Percentiles rank a stretch among this genome's conserved stretches.
These are phyloP conservation scores for Pogonognathellus flavescens DNA, from an alignment of 1,140 invertebrate species.

Conservation along the genomic window DNA sequence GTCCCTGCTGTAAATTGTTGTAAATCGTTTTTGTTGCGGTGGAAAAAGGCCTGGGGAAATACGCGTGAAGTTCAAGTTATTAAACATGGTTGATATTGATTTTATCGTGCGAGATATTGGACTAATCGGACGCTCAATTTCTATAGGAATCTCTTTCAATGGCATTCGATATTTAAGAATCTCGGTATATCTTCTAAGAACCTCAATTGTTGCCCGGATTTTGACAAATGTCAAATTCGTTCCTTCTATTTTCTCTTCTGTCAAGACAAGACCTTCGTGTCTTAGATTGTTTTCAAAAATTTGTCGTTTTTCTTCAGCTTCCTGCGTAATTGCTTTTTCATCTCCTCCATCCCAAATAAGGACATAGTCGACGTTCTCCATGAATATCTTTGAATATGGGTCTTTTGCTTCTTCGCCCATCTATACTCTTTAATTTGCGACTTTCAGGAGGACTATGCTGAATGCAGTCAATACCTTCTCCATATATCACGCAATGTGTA, in stretches of 20 bases:
- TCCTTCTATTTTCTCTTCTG: constrained; percentile 67
- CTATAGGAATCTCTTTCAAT: constrained; percentile 85
- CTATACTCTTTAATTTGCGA: too few relatives aligned
- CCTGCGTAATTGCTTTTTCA: constrained; percentile 35
- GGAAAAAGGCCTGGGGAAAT: too few relatives aligned
- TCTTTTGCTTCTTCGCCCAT: too few relatives aligned
- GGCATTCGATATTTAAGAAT: constrained; percentile 94
- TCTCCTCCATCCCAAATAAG: constrained; percentile 69
- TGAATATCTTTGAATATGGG: too few relatives aligned
- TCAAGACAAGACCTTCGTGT: constrained; percentile 70
- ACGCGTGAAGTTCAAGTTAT: too few relatives aligned
- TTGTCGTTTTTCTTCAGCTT: constrained; percentile 65
- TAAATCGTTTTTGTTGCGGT: too few relatives aligned
- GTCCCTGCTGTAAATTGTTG: too few relatives aligned
- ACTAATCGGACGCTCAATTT: constrained; percentile 75
- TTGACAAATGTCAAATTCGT: constrained; percentile 73
- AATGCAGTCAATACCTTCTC: too few relatives aligned
- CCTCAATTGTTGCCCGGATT: constrained; percentile 88
- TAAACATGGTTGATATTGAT: constrained; percentile 71
- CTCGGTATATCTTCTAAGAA: constrained; percentile 90
- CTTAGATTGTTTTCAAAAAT: constrained; percentile 69
- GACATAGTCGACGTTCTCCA: constrained; percentile 78
- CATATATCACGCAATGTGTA: too few relatives aligned
- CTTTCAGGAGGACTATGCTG: too few relatives aligned
- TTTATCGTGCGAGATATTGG: constrained; percentile 72